Conservation (phyloP, 2,113 vertebrate genomes). For the Manacus vitellinus region DNA sequence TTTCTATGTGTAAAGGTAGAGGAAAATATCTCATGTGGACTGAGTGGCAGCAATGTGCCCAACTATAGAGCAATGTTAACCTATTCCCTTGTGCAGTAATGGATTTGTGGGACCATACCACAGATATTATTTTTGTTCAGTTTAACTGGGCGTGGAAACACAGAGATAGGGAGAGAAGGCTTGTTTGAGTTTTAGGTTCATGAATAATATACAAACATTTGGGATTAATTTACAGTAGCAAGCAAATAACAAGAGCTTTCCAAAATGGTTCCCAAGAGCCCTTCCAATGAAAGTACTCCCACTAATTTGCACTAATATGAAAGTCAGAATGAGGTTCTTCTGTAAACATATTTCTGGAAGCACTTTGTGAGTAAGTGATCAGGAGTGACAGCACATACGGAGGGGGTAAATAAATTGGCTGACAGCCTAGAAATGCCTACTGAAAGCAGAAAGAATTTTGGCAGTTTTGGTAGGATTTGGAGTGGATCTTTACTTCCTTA, state of each 20-base stretch:
- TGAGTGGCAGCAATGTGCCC: not conserved
- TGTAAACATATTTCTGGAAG: constrained; percentile 48
- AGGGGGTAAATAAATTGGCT: not conserved
- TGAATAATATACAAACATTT: constrained; percentile 55
- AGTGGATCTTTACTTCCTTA: not conserved
- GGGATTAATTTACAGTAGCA: constrained; percentile 43
- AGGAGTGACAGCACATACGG: not conserved
- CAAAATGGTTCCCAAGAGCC: constrained; percentile 57
- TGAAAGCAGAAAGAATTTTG: not conserved
- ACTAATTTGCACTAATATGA: constrained; percentile 50
- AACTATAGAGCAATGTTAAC: not conserved
- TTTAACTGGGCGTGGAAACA: not conserved
- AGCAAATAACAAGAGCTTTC: constrained; percentile 59
- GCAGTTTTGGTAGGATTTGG: not conserved
- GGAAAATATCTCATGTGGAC: not conserved
- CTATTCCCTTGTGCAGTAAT: not conserved
- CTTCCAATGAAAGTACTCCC: constrained; percentile 36
- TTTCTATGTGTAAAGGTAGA: not conserved
- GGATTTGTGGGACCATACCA: not conserved
- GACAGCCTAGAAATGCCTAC: not conserved
- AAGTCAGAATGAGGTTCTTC: constrained; percentile 52
- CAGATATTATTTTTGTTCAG: not conserved
- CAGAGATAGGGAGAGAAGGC: not conserved
- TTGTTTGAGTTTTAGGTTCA: constrained; percentile 39
- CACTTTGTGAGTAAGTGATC: constrained; percentile 7